Evolutionary conservation across 2,797 vertebrate genomes (phyloP), one percentile per base, ranked within the genome.

Genomic region (Thalassophryne amazonica): DNA sequence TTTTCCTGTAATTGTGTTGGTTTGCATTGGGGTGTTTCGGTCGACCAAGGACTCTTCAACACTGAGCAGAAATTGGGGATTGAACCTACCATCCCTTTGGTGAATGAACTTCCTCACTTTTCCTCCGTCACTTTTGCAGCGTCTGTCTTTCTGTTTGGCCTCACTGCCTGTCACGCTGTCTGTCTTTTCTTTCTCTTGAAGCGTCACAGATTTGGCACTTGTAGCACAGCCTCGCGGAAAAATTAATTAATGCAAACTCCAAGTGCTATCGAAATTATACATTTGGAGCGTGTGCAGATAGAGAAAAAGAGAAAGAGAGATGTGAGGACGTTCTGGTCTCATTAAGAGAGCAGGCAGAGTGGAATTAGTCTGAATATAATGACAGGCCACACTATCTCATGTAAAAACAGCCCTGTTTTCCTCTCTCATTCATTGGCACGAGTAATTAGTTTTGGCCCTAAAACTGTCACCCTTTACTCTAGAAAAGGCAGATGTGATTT

Each of bases 361-460:
- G 94, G 95, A 99, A 99, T 98, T 98, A 99, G 95, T 94, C 92
- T 93, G 94, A 98, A 97, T 98, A 96, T 98, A 98, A 99, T 99
- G 97, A 98, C 94, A 95, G 96, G 92, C 94, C 94, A 93, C 95
- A 93, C 95, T 97, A 98, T 98, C 95, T 97, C 95, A 96, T 96
- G 95, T 97, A 97, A 98, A 98, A 98, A 98, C 97, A 99, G 95
- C 93, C 93, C 94, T 97, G 94, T 97, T 96, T 91, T 94, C 93
- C 92, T 92, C 92, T 95, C 94, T 94, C 93, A 97, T 98, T 98
- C 95, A 98, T 96, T 95, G 95, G 93, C 94, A 95, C 94, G 95
- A 96, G 95, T 98, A 99, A 99, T 99, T 98, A 98, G 96, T 98
- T 99, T 96, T 96, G 95, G 94, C 95, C 95, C 95, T 94, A 96